phyloP scores from a whole-genome alignment of 2,888 invertebrate species.

The Chalcis sispes region DNA sequence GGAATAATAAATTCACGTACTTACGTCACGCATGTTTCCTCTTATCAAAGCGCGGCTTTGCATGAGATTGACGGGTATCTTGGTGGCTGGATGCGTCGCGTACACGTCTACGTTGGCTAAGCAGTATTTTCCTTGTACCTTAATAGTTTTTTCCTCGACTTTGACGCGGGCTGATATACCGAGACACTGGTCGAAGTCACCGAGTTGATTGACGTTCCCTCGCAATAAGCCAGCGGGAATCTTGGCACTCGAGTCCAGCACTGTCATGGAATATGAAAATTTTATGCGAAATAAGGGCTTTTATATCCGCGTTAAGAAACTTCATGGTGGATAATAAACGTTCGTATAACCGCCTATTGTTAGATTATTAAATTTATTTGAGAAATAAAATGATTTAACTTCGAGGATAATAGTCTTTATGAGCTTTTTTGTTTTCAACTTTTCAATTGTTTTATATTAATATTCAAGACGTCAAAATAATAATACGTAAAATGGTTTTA shows the following conservation, averaged over 20 bases:
- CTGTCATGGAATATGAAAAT: constrained; percentile 72
- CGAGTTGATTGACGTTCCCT: constrained; percentile 84
- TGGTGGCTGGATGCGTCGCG: constrained; percentile 79
- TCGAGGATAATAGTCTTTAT: too few relatives aligned
- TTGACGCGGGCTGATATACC: constrained; percentile 79
- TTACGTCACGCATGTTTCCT: constrained; percentile 81
- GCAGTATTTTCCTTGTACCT: constrained; percentile 84
- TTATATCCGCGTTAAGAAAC: background rate
- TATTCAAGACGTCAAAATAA: too few relatives aligned
- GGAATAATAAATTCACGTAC: constrained; percentile 60
- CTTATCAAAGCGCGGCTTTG: constrained; percentile 82
- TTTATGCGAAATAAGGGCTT: constrained; percentile 1
- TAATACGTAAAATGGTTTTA: too few relatives aligned
- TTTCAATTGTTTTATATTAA: too few relatives aligned
- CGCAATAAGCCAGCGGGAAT: constrained; percentile 83
- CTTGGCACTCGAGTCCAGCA: constrained; percentile 85
- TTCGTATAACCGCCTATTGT: background rate
- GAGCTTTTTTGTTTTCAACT: too few relatives aligned
- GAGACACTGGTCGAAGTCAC: constrained; percentile 84
- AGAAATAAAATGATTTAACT: background rate
- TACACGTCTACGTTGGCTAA: constrained; percentile 82
- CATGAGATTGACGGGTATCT: constrained; percentile 81
- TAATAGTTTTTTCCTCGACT: constrained; percentile 80
- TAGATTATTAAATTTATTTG: constrained; percentile 4
- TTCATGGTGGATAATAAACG: constrained; percentile 1